Percentiles rank a stretch among this genome's conserved stretches.
Evolutionary conservation across 2,797 vertebrate genomes (phyloP).

Genomic region (Rhynchonycteris naso): DNA sequence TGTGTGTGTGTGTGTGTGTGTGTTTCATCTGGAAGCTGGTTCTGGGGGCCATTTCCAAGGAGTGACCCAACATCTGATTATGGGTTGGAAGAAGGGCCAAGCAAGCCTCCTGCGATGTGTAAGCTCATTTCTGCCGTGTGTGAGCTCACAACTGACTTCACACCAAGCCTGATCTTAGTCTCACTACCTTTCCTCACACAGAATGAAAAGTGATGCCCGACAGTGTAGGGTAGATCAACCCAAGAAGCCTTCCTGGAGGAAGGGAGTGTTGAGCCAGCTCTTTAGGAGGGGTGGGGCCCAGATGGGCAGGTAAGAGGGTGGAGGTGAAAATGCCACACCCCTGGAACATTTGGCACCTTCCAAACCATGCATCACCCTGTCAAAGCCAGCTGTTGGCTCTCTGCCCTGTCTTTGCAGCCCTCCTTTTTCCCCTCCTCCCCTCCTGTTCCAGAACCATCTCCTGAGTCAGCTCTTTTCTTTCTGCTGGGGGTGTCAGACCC

Average conservation of each 20-base stretch:
- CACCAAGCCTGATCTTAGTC: not conserved
- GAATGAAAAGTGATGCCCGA: not conserved
- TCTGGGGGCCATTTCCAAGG: not conserved
- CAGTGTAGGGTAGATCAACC: not conserved
- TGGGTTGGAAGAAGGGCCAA: not conserved
- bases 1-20: not conserved
- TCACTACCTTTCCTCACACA: not conserved
- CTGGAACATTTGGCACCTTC: conserved; percentile 59
- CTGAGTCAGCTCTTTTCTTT: conserved; percentile 65
- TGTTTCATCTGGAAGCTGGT: not conserved
- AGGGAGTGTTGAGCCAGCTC: conserved; percentile 3
- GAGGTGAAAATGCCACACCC: conserved; percentile 63
- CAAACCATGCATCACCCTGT: not conserved
- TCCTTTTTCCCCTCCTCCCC: not conserved
- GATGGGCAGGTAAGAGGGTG: conserved; percentile 53
- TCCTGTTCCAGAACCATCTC: not conserved
- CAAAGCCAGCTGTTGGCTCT: conserved; percentile 67
- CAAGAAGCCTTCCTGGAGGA: conserved; percentile 67
- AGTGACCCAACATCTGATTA: not conserved
- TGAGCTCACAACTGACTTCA: not conserved
- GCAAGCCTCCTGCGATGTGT: not conserved
- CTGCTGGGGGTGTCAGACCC: not conserved
- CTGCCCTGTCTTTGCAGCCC: conserved; percentile 20
- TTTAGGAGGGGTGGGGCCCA: conserved; percentile 43
- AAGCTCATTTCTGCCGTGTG: rapidly evolving